Evolutionary conservation across 2,113 vertebrate genomes (phyloP).

Genomic region (Ictalurus furcatus): DNA sequence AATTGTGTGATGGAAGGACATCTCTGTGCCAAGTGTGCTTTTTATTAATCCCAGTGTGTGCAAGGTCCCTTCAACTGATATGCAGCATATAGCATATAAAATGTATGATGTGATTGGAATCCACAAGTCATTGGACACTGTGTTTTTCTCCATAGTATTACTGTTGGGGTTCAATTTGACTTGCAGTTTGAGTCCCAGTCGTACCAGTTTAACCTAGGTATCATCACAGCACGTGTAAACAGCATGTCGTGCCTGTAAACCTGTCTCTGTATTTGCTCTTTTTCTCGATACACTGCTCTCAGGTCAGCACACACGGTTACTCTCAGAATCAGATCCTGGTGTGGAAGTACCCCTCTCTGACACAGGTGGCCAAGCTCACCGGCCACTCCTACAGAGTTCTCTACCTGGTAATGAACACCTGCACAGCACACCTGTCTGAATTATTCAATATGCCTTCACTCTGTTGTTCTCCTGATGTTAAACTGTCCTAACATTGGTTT

Average conservation of each 20-base stretch:
- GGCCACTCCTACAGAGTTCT: conserved; percentile 96
- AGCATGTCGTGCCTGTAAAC: not conserved
- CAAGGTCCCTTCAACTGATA: not conserved
- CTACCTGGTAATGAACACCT: conserved; percentile 81
- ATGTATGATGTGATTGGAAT: not conserved
- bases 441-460: not conserved
- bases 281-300: not conserved
- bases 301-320: conserved; percentile 98
- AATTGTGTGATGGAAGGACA: not conserved
- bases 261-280: not conserved
- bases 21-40: not conserved
- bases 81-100: not conserved
- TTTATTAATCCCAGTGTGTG: not conserved
- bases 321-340: conserved; percentile 99
- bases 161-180: not conserved
- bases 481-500: not conserved
- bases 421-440: not conserved
- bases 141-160: not conserved
- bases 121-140: not conserved
- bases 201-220: not conserved
- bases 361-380: conserved; percentile 96
- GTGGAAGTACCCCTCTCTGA: conserved; percentile 97
- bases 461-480: not conserved
- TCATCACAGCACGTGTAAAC: not conserved
- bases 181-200: not conserved